Evolutionary conservation across 2,797 vertebrate species (phyloP).

Genomic region (Pipistrellus pygmaeus): DNA sequence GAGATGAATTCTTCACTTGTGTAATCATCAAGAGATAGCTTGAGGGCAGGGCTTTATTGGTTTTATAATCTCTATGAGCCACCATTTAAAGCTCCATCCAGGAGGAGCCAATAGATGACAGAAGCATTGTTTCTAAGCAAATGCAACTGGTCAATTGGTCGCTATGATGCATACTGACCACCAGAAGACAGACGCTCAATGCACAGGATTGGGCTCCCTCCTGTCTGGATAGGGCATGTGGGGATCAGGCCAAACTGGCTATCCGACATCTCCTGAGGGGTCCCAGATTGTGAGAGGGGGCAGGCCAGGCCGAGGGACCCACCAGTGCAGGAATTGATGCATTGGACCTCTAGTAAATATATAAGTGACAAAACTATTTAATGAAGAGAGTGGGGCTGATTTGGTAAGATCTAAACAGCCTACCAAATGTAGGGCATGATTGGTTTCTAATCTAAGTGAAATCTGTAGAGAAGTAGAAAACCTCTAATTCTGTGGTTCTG

Average conservation of each 20-base stretch:
- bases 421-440: background rate
- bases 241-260: no score
- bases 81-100: background rate
- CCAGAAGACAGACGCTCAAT: no score
- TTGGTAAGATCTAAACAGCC: constrained; percentile 1
- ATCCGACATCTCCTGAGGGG: no score
- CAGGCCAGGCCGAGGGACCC: no score
- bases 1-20: background rate
- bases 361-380: background rate
- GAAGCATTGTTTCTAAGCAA: background rate
- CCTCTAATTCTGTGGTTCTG: background rate
- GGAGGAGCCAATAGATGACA: background rate
- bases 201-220: no score
- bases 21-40: background rate
- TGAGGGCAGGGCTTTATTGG: background rate
- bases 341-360: no score
- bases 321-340: no score
- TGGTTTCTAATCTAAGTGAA: constrained; percentile 29
- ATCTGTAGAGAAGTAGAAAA: constrained; percentile 25
- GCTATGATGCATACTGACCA: no score
- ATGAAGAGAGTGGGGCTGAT: background rate
- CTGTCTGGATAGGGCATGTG: no score
- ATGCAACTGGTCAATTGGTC: background rate
- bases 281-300: no score
- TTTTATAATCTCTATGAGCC: background rate